Evolutionary conservation across 2,113 vertebrate genomes (phyloP).

Genomic region (Alectura lathami): DNA sequence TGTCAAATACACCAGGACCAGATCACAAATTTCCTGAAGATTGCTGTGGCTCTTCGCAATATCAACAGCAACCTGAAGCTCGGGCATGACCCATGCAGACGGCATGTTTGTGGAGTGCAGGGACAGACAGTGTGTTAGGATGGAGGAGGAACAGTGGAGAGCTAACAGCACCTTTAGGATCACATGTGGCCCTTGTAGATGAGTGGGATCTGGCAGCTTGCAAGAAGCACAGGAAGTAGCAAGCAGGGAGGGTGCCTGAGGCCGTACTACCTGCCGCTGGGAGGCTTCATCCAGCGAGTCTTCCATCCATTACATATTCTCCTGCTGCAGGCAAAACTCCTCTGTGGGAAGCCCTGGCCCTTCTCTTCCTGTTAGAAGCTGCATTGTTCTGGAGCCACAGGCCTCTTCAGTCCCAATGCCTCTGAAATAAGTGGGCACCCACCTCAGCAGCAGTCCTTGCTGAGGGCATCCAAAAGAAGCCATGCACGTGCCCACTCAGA

Average conservation of each 20-base stretch:
- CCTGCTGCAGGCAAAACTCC: neutral
- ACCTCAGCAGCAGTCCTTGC: neutral
- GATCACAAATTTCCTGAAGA: conserved; percentile 47
- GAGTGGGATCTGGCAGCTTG: conserved; percentile 6
- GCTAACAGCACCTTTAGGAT: neutral
- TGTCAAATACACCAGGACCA: conserved; percentile 65
- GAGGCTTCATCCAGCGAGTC: neutral
- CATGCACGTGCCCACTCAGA: neutral
- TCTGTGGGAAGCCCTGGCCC: neutral
- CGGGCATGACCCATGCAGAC: neutral
- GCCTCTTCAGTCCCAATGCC: neutral
- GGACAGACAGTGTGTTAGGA: neutral
- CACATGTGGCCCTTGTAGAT: neutral
- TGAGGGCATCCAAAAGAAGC: neutral
- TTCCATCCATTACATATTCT: neutral
- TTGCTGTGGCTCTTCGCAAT: neutral
- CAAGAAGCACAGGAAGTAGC: neutral
- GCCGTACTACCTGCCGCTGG: neutral
- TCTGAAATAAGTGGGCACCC: neutral
- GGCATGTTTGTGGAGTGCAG: neutral
- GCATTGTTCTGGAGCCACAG: neutral
- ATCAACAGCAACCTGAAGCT: conserved; percentile 47
- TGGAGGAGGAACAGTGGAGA: neutral
- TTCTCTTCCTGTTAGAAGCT: neutral
- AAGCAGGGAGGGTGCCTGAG: neutral